Conservation (phyloP, 30 jellyfish, hydroid and myxozoan genomes). For the Hydractinia echinata region DNA sequence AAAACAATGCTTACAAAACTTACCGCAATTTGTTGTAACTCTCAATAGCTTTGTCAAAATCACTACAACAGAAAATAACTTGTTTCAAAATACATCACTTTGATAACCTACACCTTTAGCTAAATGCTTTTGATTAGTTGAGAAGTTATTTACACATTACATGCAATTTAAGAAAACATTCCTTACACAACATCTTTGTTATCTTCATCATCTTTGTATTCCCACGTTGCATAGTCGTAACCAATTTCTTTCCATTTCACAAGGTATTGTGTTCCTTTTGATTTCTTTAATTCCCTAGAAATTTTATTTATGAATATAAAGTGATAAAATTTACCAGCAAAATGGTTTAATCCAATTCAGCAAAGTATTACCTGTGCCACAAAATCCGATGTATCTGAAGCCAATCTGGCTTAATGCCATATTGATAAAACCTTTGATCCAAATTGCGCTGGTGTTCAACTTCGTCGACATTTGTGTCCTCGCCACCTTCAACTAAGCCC, state of each 20-base stretch:
- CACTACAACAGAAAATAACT: constrained; percentile 49
- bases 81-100: too few species aligned
- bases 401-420: constrained; percentile 96
- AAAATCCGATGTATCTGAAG: constrained; percentile 72
- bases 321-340: too few species aligned
- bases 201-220: constrained; percentile 55
- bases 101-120: background rate
- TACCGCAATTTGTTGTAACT: constrained; percentile 77
- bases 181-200: constrained; percentile 74
- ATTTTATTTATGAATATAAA: background rate
- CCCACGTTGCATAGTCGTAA: constrained; percentile 95
- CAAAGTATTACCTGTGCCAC: constrained; percentile 64
- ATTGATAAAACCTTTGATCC: constrained; percentile 86
- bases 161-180: background rate
- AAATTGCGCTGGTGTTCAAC: constrained; percentile 64
- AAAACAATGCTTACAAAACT: background rate
- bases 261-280: constrained; percentile 41
- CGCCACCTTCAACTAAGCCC: constrained; percentile 68
- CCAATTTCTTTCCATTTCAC: constrained; percentile 83
- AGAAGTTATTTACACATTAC: background rate
- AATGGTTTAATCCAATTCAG: background rate
- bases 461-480: constrained; percentile 64
- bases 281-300: constrained; percentile 26
- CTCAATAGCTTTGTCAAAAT: constrained; percentile 57
- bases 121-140: background rate